phyloP scores from a whole-genome alignment of 2,888 invertebrate species.

The Chrysolina oricalcia region DNA sequence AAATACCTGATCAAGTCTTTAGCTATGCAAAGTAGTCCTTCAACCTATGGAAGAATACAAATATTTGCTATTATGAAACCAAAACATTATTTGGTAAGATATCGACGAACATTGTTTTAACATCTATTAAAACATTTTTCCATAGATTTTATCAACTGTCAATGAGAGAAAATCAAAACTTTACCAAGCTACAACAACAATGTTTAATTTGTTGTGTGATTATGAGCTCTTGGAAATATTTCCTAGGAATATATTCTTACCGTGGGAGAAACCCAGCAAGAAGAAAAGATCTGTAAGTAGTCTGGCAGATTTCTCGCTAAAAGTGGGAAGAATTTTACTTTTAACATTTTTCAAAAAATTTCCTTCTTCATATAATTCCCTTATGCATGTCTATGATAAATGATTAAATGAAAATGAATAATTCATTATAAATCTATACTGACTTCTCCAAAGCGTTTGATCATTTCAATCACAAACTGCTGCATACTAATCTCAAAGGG shows the following conservation, averaged over 20 bases:
- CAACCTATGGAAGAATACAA: constrained; percentile 76
- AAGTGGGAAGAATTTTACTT: too few relatives aligned
- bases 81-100: constrained; percentile 76
- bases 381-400: too few relatives aligned
- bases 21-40: constrained; percentile 75
- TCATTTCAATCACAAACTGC: too few relatives aligned
- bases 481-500: too few relatives aligned
- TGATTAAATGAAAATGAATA: too few relatives aligned
- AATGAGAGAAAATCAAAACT: constrained; percentile 72
- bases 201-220: constrained; percentile 82
- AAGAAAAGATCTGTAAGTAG: constrained; percentile 14
- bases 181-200: constrained; percentile 76
- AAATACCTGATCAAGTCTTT: constrained; percentile 77
- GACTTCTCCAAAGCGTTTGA: too few relatives aligned
- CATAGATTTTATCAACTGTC: constrained; percentile 75
- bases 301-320: too few relatives aligned
- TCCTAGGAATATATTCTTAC: constrained; percentile 79
- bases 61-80: constrained; percentile 78
- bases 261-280: constrained; percentile 71
- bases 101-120: constrained; percentile 22
- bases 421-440: too few relatives aligned
- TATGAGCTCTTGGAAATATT: constrained; percentile 76
- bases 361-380: too few relatives aligned
- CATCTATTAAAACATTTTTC: constrained; percentile 52
- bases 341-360: too few relatives aligned